Base-by-base conservation (phyloP, 1,140 invertebrate species). In the Zaprionus lachaisei region DNA sequence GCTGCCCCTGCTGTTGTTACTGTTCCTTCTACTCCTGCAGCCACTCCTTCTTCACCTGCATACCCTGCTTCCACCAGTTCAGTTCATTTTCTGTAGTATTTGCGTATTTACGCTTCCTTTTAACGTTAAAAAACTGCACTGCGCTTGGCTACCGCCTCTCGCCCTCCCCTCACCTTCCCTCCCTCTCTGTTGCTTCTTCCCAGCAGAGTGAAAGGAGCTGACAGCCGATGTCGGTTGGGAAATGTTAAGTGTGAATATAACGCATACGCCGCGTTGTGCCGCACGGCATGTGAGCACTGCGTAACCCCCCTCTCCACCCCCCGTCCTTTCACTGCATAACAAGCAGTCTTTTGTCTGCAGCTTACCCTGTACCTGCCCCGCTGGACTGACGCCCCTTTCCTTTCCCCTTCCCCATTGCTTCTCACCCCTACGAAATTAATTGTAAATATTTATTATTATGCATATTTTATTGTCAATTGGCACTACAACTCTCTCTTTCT, bases 381-480 rank as follows among this genome's bases (percentile, higher is more conserved):
- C 22, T 26, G 20, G 22, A 55, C 51, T 28, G 4, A 51, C 5
- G 4, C 22, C 31, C 26, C 26, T 31, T 31, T 20, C 51, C 11
- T 24, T 26, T 17, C 15, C 34, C 26, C 20, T 17, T 17, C 11
- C 15, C 1, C 1, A n/a, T 14, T n/a, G 4, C 1, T 22, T 22
- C 20, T 20, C 20, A 20, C 37, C 20, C 38, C 15, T 28, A 20
- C 68, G 62, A 79, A 84, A 81, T 84, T 81, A 84, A 85, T 81
- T 85, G 68, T 79, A 81, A 85, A 85, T 85, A 85, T 84, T 84
- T 85, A 81, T 81, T 85, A 77, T 86, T 81, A 79, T 72, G 70
- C 71, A 77, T 81, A 81, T 79, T 85, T 76, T 49, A 74, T 76
- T 12, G 4, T 58, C 28, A 9, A 22, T 41, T n/a, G 7, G 9